Percentiles rank a stretch among this genome's conserved stretches.
Conservation (phyloP, 2,797 vertebrate genomes). For the Mormyrus proboscirostris region DNA sequence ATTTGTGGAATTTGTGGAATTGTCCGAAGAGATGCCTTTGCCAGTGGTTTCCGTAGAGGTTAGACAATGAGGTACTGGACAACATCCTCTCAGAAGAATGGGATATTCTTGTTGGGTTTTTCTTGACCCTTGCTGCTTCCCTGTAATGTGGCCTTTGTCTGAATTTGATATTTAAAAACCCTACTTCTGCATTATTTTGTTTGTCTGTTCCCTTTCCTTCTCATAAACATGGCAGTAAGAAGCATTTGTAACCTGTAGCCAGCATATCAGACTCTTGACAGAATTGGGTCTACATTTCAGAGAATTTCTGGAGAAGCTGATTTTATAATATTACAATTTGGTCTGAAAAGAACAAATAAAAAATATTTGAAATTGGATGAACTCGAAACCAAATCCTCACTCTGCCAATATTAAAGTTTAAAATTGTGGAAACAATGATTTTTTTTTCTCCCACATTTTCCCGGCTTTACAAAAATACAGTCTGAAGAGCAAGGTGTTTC, state of each 20-base stretch:
- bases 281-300: background rate
- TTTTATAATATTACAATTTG: background rate
- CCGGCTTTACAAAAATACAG: background rate
- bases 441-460: background rate
- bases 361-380: background rate
- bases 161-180: background rate
- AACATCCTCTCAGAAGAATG: conserved; percentile 6
- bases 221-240: background rate
- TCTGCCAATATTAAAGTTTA: background rate
- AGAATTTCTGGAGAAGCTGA: background rate
- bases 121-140: background rate
- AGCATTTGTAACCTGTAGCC: background rate
- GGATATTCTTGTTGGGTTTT: background rate
- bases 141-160: background rate
- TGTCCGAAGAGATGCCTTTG: background rate
- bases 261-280: background rate
- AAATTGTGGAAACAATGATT: conserved; percentile 7
- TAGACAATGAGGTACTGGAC: background rate
- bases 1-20: conserved; percentile 16
- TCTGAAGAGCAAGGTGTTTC: conserved; percentile 15
- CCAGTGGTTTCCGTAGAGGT: background rate
- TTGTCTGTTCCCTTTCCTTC: background rate
- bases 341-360: background rate
- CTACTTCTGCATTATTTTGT: background rate
- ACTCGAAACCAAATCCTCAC: background rate